These are phyloP conservation scores for Apeira syringaria DNA, from an alignment of 2,888 invertebrate genomes.

Conservation along the genomic window DNA sequence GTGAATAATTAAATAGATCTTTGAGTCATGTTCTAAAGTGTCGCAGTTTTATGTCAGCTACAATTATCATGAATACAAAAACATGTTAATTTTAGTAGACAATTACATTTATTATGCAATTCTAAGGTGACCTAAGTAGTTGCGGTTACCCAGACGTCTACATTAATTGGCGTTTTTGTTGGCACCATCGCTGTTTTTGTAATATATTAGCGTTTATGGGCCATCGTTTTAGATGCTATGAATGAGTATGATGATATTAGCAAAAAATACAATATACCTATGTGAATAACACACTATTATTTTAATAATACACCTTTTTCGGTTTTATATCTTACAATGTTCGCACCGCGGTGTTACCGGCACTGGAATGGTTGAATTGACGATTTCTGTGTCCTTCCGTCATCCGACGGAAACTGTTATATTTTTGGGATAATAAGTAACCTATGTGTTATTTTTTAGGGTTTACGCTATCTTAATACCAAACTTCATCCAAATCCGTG, in stretches of 20 bases:
- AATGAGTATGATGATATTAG: constrained; percentile 13
- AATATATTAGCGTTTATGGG: constrained; percentile 25
- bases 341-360: too few relatives aligned
- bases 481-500: too few relatives aligned
- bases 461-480: too few relatives aligned
- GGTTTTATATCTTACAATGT: too few relatives aligned
- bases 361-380: too few relatives aligned
- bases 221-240: constrained; percentile 20
- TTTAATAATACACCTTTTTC: too few relatives aligned
- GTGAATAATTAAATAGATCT: background rate
- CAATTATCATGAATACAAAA: constrained; percentile 15
- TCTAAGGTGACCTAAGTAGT: constrained; percentile 28
- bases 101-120: constrained; percentile 25
- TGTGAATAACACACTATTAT: too few relatives aligned
- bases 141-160: constrained; percentile 28
- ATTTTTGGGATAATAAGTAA: too few relatives aligned
- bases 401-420: too few relatives aligned
- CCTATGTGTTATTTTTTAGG: too few relatives aligned
- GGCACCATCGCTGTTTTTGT: constrained; percentile 24
- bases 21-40: background rate
- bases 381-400: too few relatives aligned
- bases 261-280: too few relatives aligned
- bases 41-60: constrained; percentile 4
- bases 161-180: constrained; percentile 24
- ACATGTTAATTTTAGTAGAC: constrained; percentile 16